phyloP scores from a whole-genome alignment of 2,797 vertebrate genomes.

The Sparus aurata region DNA sequence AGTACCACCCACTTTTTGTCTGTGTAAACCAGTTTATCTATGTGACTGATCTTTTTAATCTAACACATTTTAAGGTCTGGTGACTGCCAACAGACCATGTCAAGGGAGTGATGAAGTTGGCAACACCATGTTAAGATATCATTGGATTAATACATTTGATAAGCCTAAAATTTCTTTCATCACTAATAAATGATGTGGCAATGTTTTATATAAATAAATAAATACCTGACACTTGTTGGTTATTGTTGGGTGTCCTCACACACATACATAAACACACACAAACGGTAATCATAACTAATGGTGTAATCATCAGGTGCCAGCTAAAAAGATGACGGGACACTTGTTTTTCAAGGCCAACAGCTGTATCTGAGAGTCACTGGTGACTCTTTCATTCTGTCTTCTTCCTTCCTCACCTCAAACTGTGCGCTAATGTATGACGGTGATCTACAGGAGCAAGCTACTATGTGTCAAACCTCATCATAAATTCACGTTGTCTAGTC shows the following conservation, averaged over 20 bases:
- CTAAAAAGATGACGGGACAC: conserved; percentile 2
- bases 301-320: not conserved
- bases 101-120: not conserved
- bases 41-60: conserved; percentile 37
- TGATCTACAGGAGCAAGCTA: not conserved
- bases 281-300: not conserved
- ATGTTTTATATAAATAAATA: too few relatives aligned
- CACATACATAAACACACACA: not conserved
- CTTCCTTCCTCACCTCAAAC: not conserved
- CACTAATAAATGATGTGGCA: not conserved
- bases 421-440: not conserved
- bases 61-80: conserved; percentile 30
- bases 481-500: conserved; percentile 30
- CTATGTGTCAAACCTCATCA: conserved; percentile 36
- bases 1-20: conserved; percentile 41
- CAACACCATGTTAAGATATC: not conserved
- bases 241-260: not conserved
- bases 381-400: not conserved
- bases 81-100: conserved; percentile 14
- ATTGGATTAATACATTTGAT: not conserved
- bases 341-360: conserved; percentile 3
- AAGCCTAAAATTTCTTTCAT: not conserved
- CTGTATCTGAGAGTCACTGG: not conserved
- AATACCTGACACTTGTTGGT: not conserved
- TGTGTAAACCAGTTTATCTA: conserved; percentile 16